Evolutionary conservation across 64 coral and sea anemone genomes (phyloP), one percentile per base, ranked within the genome.

Genomic region (Anthopleura sola): DNA sequence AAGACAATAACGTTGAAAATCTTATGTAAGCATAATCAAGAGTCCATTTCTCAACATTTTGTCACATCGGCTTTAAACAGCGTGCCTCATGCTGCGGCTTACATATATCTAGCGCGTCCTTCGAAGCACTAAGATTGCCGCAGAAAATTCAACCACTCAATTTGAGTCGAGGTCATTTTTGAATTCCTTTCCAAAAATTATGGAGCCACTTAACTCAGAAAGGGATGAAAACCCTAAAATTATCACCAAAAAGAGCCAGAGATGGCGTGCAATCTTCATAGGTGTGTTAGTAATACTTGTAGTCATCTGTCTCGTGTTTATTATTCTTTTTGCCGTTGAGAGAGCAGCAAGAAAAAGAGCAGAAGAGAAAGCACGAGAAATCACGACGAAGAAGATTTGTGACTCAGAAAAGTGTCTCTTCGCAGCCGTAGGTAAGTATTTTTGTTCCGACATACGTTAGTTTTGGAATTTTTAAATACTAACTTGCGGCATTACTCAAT

Each of bases 311-410:
- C 20, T 92, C 15, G 32, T 75, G 31, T 92, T 92, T 56, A 77
- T 92, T 40, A 38, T 83, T 9, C 85, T 92, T 50, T 92, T 81
- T 75, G 78, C 90, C 5, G 78, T 83, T 0, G 90, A 92, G 51
- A 91, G 86, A 86, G 24, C 2, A 12, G 68, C 40, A 2, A 24
- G 50, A 37, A 83, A 71, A 18, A 17, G 18, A 48, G 0, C 77
- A 54, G 84, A 60, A 83, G 38, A 79, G 15, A 79, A 79, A 47
- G 76, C 76, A 79, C 0, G 76, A 20, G 76, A 47, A 23, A 0
- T 18, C 1, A n/a, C 34, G 24, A 83, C 9, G 34, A 19, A 29
- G 8, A 37, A 18, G n/a, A 54, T 83, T 55, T 89, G 87, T 51
- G 68, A 62, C 12, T 82, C 78, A 0, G 28, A 83, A 23, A 28